phyloP scores from a whole-genome alignment of 2,113 vertebrate species.

The Onychostruthus taczanowskii region DNA sequence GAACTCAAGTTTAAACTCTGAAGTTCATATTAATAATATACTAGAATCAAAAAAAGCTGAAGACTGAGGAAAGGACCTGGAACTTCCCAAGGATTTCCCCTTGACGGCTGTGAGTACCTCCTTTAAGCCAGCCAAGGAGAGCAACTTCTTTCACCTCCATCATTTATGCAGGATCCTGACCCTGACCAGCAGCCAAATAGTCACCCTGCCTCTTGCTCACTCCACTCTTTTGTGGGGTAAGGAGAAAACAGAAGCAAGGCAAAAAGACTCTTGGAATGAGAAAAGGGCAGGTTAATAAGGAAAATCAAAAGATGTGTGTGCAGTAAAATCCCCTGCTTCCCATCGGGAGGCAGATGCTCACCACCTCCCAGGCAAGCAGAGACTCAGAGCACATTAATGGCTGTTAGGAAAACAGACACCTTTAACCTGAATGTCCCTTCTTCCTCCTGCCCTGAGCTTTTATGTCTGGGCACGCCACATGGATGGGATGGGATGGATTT shows the following conservation, averaged over 20 bases:
- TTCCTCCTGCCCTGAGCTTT: background rate
- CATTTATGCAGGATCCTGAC: background rate
- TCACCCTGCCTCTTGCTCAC: background rate
- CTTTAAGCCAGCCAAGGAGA: background rate
- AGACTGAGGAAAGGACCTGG: background rate
- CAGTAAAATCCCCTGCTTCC: background rate
- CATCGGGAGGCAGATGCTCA: background rate
- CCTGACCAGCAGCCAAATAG: background rate
- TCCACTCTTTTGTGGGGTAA: background rate
- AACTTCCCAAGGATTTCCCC: background rate
- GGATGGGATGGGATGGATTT: background rate
- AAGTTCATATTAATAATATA: background rate
- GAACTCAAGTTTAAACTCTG: background rate
- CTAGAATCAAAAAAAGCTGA: background rate
- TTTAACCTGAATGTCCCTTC: background rate
- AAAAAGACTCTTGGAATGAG: accelerated
- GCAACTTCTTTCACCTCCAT: background rate
- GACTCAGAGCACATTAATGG: accelerated
- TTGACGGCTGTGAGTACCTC: background rate
- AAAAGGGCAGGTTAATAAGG: background rate
- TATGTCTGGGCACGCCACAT: background rate
- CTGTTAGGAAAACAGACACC: background rate
- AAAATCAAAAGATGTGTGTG: background rate
- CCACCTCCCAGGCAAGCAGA: background rate
- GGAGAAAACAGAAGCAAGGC: background rate